Evolutionary conservation across 2,888 invertebrate genomes (phyloP).

Genomic region (Nemurella pictetii): DNA sequence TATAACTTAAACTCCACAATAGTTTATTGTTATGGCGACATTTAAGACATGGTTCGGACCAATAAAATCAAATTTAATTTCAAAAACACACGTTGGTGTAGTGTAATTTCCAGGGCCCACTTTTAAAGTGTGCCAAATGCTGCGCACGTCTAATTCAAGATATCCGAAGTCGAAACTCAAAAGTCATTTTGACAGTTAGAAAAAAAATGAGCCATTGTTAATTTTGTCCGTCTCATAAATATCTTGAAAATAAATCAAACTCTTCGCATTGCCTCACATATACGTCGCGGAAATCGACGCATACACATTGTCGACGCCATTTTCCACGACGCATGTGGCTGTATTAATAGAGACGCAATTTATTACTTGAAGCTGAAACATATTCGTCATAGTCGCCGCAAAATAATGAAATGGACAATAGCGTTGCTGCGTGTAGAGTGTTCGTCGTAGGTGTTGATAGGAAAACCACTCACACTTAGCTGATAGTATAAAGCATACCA

Average conservation of each 20-base stretch:
- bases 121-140: too few species aligned
- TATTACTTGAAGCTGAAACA: too few species aligned
- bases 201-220: not conserved
- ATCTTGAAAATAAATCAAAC: not conserved
- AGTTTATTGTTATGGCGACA: too few species aligned
- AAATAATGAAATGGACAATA: not conserved
- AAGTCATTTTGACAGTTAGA: too few species aligned
- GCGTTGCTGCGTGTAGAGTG: not conserved
- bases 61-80: too few species aligned
- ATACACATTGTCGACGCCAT: not conserved
- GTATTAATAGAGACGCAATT: not conserved
- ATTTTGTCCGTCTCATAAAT: not conserved
- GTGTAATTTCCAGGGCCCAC: too few species aligned
- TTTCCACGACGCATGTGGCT: not conserved
- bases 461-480: not conserved
- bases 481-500: not conserved
- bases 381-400: not conserved
- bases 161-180: too few species aligned
- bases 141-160: too few species aligned
- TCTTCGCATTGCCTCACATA: not conserved
- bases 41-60: too few species aligned
- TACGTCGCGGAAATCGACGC: not conserved
- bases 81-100: too few species aligned
- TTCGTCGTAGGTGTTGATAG: not conserved
- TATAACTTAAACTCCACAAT: too few species aligned